Base-by-base conservation (phyloP, 1,140 invertebrate genomes). In the Leucophenga varia region DNA sequence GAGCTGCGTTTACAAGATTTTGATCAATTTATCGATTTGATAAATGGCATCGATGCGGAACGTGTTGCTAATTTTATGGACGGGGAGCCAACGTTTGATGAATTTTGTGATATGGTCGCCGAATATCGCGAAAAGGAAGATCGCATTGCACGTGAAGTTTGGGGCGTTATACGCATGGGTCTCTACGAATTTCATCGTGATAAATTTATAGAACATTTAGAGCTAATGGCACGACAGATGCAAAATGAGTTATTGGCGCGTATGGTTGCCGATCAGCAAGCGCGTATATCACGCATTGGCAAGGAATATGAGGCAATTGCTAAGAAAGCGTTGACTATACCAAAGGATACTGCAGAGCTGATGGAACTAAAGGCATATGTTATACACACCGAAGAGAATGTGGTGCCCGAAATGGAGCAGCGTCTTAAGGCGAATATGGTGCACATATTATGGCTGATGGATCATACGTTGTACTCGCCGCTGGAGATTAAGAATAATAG, bases 401-500 rank as follows among this genome's bases (percentile, higher is more conserved):
- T 85, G 3, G 74, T 91, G 2, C 78, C 80, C 1, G 80, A 87
- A 43, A 84, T 96, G 82, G 88, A 95, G 74, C 81, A 86, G 41
- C 80, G 84, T 19, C 77, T 96, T 1, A 80, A 79, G 25, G 59
- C 72, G 21, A 75, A 75, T 49, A 72, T 75, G 64, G 45, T 39
- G 1, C 70, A 75, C 25, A 69, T 75, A 7, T 45, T 75, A 0
- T 75, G 73, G 68, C 49, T 93, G 3, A 86, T 89, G 3, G 90
- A 95, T 74, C 88, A 90, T 65, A 85, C 85, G 0, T 74, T 81
- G 0, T 84, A 95, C 43, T 86, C 87, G 0, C 85, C 89, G 0
- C 78, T 90, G 7, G 90, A 96, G 76, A 86, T 95, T 49, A 91
- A 92, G 69, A 84, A 86, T 9, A 95, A 94, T 65, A 90, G 88